A percentile compares a stretch with the other conserved stretches of the same genome.
These are phyloP conservation scores for Himalopsyche phryganea DNA, from an alignment of 1,140 invertebrate species.

Conservation along the genomic window DNA sequence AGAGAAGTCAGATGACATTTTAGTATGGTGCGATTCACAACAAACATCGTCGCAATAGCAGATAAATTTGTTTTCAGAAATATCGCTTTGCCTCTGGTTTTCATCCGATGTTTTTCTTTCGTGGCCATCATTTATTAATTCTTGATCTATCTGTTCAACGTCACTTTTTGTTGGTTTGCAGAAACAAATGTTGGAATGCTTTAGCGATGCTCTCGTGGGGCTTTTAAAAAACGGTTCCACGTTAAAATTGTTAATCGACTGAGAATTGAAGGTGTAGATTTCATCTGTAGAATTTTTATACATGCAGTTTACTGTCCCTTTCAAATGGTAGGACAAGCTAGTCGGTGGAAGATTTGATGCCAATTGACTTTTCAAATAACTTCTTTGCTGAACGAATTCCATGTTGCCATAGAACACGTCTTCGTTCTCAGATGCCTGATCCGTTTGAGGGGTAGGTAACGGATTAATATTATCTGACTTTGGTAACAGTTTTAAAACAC, in stretches of 20 bases:
- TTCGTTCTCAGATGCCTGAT: no score
- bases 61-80: constrained; percentile 36
- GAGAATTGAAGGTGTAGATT: constrained; percentile 49
- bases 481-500: constrained; percentile 13
- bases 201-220: constrained; percentile 37
- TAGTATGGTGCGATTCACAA: constrained; percentile 43
- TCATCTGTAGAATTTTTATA: constrained; percentile 46
- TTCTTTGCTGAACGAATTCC: neutral
- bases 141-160: neutral
- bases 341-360: no score
- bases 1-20: constrained; percentile 5
- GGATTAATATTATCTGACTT: no score
- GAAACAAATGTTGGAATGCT: constrained; percentile 48
- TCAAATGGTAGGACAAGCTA: constrained; percentile 42
- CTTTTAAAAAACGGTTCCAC: constrained; percentile 39
- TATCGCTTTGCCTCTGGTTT: neutral
- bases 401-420: neutral
- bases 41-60: constrained; percentile 46
- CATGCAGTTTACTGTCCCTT: constrained; percentile 49
- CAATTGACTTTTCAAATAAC: neutral
- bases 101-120: no score
- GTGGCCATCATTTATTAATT: no score
- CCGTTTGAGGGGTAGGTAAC: no score
- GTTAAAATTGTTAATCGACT: constrained; percentile 40
- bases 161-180: constrained; percentile 31